Evolutionary conservation across 1,140 invertebrate species (phyloP).

Genomic region (Drosophila tani): DNA sequence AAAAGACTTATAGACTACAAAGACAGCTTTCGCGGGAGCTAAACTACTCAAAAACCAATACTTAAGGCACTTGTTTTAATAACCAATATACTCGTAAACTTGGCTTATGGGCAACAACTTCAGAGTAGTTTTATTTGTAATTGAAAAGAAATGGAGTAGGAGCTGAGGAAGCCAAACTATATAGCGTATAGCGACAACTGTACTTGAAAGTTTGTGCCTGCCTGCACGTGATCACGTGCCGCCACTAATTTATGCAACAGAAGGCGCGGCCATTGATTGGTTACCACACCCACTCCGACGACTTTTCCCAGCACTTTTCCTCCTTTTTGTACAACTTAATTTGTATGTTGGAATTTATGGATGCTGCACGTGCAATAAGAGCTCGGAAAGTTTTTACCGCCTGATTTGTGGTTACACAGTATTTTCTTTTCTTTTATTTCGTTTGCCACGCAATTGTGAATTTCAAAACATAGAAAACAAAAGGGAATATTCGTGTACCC

Average conservation of each 20-base stretch:
- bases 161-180: constrained; percentile 12
- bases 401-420: constrained; percentile 80
- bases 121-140: constrained; percentile 49
- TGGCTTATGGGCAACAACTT: constrained; percentile 30
- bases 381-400: constrained; percentile 67
- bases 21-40: constrained; percentile 12
- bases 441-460: constrained; percentile 36
- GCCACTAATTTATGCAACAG: constrained; percentile 79
- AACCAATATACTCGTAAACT: constrained; percentile 28
- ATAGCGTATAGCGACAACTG: constrained; percentile 60
- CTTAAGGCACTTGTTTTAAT: constrained; percentile 18
- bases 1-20: constrained; percentile 16
- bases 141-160: constrained; percentile 45
- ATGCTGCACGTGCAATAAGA: constrained; percentile 72
- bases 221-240: constrained; percentile 73
- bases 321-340: constrained; percentile 56
- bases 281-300: constrained; percentile 10
- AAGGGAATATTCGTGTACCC: not conserved
- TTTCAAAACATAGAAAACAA: constrained; percentile 49
- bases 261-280: constrained; percentile 77
- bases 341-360: constrained; percentile 73
- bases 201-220: constrained; percentile 62
- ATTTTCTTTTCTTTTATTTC: constrained; percentile 43
- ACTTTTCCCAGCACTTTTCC: not conserved
- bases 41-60: constrained; percentile 55